Evolutionary conservation across 2,113 vertebrate genomes (phyloP).

Genomic region (Thalassoma bifasciatum): DNA sequence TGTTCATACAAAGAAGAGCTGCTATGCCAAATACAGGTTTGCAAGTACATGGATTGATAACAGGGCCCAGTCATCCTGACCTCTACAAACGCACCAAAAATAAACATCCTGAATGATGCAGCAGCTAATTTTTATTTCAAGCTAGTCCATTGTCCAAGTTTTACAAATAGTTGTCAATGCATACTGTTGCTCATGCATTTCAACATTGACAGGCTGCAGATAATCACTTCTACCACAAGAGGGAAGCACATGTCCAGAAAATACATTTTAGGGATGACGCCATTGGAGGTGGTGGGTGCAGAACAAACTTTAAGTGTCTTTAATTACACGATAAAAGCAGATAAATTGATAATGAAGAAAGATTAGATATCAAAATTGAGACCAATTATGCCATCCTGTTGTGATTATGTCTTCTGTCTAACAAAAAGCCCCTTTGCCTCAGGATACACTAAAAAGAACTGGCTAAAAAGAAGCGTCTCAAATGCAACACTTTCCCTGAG

Average conservation of each 20-base stretch:
- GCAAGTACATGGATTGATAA: background rate
- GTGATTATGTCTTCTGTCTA: too few species aligned
- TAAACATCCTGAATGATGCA: background rate
- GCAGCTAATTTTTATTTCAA: background rate
- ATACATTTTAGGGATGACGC: background rate
- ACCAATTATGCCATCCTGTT: too few species aligned
- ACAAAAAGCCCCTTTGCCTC: background rate
- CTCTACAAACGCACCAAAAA: too few species aligned
- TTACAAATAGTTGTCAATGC: background rate
- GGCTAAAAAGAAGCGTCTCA: background rate
- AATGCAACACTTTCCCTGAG: background rate
- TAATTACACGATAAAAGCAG: too few species aligned
- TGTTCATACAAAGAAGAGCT: background rate
- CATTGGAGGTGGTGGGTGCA: too few species aligned
- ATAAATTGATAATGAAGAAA: too few species aligned
- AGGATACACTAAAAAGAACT: too few species aligned
- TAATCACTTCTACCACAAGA: constrained; percentile 55
- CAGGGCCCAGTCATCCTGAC: background rate
- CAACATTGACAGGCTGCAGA: background rate
- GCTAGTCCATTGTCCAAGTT: background rate
- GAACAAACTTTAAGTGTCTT: too few species aligned
- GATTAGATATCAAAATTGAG: too few species aligned
- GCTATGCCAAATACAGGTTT: background rate
- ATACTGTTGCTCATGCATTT: too few species aligned
- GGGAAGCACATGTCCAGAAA: constrained; percentile 44